Evolutionary conservation across 1,140 invertebrate species (phyloP).

Genomic region (Aethina tumida): DNA sequence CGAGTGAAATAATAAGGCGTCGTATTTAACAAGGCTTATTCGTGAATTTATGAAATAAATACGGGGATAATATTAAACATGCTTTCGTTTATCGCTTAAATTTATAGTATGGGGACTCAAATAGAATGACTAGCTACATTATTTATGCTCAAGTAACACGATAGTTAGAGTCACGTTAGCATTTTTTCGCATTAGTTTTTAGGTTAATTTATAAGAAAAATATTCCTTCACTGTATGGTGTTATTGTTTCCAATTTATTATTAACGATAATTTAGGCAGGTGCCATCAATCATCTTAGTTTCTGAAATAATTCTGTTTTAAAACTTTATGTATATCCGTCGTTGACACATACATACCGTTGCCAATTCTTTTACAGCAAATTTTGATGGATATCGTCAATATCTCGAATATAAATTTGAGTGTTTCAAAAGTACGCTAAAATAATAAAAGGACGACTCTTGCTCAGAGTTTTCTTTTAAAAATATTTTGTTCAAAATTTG

Average conservation of each 20-base stretch:
- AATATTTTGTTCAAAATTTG: too few relatives aligned
- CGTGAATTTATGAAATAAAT: conserved; percentile 23
- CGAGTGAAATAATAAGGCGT: conserved; percentile 15
- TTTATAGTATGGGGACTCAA: conserved; percentile 21
- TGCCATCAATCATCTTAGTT: too few relatives aligned
- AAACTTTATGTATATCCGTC: too few relatives aligned
- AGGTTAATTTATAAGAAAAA: conserved; percentile 18
- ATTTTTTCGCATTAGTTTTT: conserved; percentile 17
- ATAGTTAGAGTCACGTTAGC: conserved; percentile 23
- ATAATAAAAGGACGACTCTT: too few relatives aligned
- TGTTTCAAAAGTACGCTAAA: too few relatives aligned
- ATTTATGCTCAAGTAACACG: conserved; percentile 20
- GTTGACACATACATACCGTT: too few relatives aligned
- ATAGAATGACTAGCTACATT: conserved; percentile 17
- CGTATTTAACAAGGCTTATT: conserved; percentile 16
- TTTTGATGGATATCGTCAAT: too few relatives aligned
- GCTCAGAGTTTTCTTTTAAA: too few relatives aligned
- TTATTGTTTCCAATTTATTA: conserved; percentile 13
- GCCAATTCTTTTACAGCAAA: too few relatives aligned
- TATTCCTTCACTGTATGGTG: conserved; percentile 8
- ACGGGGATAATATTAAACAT: conserved; percentile 20
- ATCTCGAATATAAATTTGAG: too few relatives aligned
- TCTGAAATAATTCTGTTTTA: too few relatives aligned
- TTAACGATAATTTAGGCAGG: too few relatives aligned
- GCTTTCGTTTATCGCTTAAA: conserved; percentile 22